Percentiles rank a stretch among this genome's conserved stretches.
Conservation (phyloP, 2,888 invertebrate species). For the Pristionchus arcanus region DNA sequence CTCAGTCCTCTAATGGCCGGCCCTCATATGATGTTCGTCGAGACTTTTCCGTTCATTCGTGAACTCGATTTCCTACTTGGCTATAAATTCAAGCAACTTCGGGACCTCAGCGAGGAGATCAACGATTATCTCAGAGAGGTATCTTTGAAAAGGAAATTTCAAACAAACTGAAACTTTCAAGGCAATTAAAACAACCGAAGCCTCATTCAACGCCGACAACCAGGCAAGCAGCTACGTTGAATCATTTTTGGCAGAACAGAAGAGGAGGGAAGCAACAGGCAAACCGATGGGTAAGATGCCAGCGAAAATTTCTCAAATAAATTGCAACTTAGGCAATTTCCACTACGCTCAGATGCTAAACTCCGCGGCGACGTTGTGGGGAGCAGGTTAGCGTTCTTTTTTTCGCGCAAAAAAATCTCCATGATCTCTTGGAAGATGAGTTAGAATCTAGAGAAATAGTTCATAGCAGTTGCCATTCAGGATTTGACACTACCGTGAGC, state of each 20-base stretch:
- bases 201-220: neutral
- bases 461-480: neutral
- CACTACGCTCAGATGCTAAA: neutral
- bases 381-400: neutral
- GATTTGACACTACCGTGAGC: neutral
- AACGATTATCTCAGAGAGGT: neutral
- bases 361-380: neutral
- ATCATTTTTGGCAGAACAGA: neutral
- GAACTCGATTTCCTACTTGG: slow-evolving; percentile 6
- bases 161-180: neutral
- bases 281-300: neutral
- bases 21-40: slow-evolving; percentile 39
- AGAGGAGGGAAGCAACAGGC: neutral
- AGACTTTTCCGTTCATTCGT: slow-evolving; percentile 20
- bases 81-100: neutral
- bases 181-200: neutral
- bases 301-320: neutral
- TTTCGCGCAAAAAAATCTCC: neutral
- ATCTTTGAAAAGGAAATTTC: neutral
- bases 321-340: neutral
- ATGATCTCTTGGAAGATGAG: neutral
- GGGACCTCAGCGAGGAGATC: neutral
- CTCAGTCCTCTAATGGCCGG: neutral
- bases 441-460: too few relatives aligned
- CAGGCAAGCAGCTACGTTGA: neutral